phyloP scores from a whole-genome alignment of 2,888 invertebrate species.

The Spilarctia lutea region DNA sequence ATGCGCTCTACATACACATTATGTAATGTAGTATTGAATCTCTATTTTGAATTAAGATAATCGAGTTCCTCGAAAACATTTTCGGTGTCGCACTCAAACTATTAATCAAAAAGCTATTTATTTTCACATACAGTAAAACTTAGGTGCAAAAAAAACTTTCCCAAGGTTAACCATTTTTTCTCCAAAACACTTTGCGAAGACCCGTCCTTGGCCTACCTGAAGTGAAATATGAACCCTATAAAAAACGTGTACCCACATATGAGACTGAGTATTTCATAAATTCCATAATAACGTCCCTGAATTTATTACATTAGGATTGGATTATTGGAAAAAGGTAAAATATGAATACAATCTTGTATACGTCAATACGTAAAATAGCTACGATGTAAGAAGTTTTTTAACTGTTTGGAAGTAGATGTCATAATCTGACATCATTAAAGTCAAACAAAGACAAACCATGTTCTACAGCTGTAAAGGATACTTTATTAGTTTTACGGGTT shows the following conservation, averaged over 20 bases:
- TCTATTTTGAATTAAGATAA: not conserved
- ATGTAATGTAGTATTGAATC: no score
- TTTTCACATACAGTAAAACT: not conserved
- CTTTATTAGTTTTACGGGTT: not conserved
- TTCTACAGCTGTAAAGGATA: not conserved
- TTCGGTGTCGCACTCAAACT: not conserved
- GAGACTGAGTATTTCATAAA: not conserved
- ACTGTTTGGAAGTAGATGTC: not conserved
- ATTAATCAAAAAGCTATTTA: not conserved
- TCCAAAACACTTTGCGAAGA: not conserved
- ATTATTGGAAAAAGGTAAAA: constrained; percentile 8
- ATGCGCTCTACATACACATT: not conserved
- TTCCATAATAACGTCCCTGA: not conserved
- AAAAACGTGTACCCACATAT: not conserved
- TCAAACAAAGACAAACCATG: not conserved
- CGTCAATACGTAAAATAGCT: not conserved
- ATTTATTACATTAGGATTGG: not conserved
- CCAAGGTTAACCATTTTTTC: not conserved
- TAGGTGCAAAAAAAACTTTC: not conserved
- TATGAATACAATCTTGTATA: not conserved
- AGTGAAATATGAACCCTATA: not conserved
- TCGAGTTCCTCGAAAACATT: not conserved
- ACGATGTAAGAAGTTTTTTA: not conserved
- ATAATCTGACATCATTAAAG: not conserved
- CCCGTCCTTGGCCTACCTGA: not conserved